phyloP scores from a whole-genome alignment of 2,888 invertebrate genomes.

The Apoderus coryli region DNA sequence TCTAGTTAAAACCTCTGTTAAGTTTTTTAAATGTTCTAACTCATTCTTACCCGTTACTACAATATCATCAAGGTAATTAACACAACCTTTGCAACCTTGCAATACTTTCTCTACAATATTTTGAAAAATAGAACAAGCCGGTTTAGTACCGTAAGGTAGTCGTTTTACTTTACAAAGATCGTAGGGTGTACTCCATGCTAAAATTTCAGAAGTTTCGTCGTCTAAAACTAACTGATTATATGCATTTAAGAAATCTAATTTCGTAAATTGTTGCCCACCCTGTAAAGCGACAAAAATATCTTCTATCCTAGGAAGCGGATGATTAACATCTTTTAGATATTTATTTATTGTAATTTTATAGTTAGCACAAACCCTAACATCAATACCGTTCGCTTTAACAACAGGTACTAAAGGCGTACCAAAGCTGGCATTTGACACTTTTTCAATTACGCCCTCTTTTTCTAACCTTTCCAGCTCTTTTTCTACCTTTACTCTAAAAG shows the following conservation, averaged over 20 bases:
- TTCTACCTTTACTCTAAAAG: conserved; percentile 4
- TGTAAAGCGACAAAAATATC: conserved; percentile 12
- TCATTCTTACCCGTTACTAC: conserved; percentile 18
- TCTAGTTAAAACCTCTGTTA: conserved; percentile 5
- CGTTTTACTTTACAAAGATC: conserved; percentile 14
- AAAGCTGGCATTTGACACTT: conserved; percentile 9
- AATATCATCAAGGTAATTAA: conserved; percentile 23
- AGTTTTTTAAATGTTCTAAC: conserved; percentile 3
- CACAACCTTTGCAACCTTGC: conserved; percentile 4
- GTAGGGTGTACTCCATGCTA: conserved; percentile 16
- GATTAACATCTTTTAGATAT: conserved; percentile 11
- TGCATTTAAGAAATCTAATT: conserved; percentile 22
- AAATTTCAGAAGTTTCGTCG: conserved; percentile 23
- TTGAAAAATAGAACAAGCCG: conserved; percentile 20
- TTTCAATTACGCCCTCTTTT: conserved; percentile 8
- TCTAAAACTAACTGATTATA: conserved; percentile 19
- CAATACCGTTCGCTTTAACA: conserved; percentile 12
- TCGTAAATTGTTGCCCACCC: conserved; percentile 12
- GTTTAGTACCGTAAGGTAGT: conserved; percentile 25
- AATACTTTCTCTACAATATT: conserved; percentile 4
- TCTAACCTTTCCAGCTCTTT: conserved; percentile 10
- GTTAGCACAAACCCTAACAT: conserved; percentile 16
- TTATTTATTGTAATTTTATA: conserved; percentile 22
- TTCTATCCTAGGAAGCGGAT: conserved; percentile 12
- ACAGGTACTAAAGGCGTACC: conserved; percentile 12